Base-by-base conservation (phyloP, 2,113 vertebrate species). In the Tenrec ecaudatus region DNA sequence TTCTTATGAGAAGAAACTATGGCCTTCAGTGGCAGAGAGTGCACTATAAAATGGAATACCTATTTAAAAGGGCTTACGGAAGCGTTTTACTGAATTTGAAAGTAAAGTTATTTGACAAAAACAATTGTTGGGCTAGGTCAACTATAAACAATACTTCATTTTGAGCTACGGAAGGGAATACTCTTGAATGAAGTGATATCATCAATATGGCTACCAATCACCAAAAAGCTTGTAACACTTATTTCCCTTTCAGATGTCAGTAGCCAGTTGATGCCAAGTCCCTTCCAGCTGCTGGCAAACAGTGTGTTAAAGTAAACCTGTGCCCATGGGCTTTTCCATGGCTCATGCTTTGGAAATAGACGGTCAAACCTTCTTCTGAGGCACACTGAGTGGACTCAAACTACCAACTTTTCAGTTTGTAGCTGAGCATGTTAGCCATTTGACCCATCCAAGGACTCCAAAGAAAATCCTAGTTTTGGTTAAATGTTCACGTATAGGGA, bases 61-160 rank as follows among this genome's bases (percentile, higher is more conserved):
- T 98, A 98, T 98, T 90, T 98, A 98, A 99, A 99, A 97, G 73
- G 98, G 98, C 98, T 99, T 98, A 98, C 98, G 94, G 94, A 97
- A 97, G 97, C 96, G 98, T 97, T 98, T 98, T 98, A 95, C 96
- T 97, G 92, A 96, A 95, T 97, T 98, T 97, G 90, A 97, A 98
- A 98, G 96, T 96, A 98, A 98, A 98, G 97, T 98, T 98, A 98
- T 98, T 99, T 97, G 97, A 98, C 98, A 97, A 99, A 98, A 98
- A 97, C 96, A 97, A 97, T 96, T 98, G 97, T 98, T 98, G 96
- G 95, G 94, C 94, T 97, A 96, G 68, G 95, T 97, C 98, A 98
- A 98, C 95, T 96, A 98, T 96, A 94, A 97, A 95, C 97, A 97
- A 98, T 98, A 98, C 98, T 97, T 99, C 98, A 98, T 91, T 93